These are phyloP conservation scores for Nephrotoma flavescens DNA, from an alignment of 2,888 invertebrate genomes.

Conservation along the genomic window DNA sequence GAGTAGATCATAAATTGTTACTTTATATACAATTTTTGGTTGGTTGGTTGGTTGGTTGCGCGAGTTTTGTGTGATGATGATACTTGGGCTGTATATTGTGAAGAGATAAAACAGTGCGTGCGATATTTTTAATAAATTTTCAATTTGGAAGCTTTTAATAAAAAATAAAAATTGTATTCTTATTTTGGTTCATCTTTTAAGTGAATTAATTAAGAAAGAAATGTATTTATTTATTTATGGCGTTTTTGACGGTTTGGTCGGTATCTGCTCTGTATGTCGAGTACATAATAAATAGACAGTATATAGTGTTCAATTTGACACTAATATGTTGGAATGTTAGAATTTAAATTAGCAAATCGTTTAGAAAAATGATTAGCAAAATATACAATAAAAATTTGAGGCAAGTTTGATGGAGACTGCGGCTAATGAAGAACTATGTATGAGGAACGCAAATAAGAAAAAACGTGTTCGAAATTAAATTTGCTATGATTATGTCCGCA, in stretches of 20 bases:
- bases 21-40: background rate
- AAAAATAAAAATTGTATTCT: background rate
- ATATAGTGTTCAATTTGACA: background rate
- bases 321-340: background rate
- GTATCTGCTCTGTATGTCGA: background rate
- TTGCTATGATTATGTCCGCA: no score
- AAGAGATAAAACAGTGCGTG: background rate
- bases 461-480: no score
- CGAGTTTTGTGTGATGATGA: background rate
- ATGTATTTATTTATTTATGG: background rate
- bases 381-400: no score
- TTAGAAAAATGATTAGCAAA: background rate
- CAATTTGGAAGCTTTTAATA: background rate
- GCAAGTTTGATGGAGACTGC: no score
- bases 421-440: no score
- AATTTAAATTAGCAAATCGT: background rate
- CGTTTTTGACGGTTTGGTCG: background rate
- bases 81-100: no score
- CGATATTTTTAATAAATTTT: background rate
- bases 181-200: background rate
- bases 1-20: background rate
- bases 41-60: background rate
- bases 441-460: no score
- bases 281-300: background rate
- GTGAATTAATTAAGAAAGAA: background rate